Evolutionary conservation across 2,888 invertebrate species (phyloP), one percentile per base, ranked within the genome.

Genomic region (Tortrix viridana): DNA sequence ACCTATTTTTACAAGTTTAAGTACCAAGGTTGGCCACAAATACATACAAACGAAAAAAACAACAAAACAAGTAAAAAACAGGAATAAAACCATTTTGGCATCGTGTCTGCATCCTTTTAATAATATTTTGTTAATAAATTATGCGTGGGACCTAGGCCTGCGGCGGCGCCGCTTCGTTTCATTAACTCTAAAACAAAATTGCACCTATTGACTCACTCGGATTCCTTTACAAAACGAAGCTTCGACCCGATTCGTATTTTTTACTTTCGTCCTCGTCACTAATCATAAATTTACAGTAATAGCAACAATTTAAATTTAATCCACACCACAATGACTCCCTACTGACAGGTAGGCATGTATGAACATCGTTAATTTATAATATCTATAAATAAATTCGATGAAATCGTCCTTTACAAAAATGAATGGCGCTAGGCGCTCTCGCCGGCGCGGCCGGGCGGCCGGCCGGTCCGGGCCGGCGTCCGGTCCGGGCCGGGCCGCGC

Each of bases 361-460:
- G 85, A 83, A 84, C 86, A 82, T 86, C 84, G 81, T 89, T 84
- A 85, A 82, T 89, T 88, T 85, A 88, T 84, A 88, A 88, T 88
- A 86, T 89, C 89, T 91, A 91, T 88, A 90, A 90, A 90, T 91
- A 91, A 91, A 91, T 91, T 91, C 91, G 91, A 91, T 89, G 91
- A 86, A 89, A 91, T 90, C 86, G 91, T 91, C 91, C 85, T 82
- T 88, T 83, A 84, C 82, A 83, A 82, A 79, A 82, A 68, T 79
- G 80, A 77, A 76, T 71, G 71, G 77, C 84, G 81, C 76, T 69
- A 68, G 73, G 81, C 84, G 75, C 77, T 70, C 74, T 77, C 77
- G 66, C 71, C 66, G 65, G 72, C 69, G 70, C 70, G 74, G 68
- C 64, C 72, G 67, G 66, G 55, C 50, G 32, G 54, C 38, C 41